phyloP scores from a whole-genome alignment of 2,113 vertebrate species.

The Spea multiplicata region DNA sequence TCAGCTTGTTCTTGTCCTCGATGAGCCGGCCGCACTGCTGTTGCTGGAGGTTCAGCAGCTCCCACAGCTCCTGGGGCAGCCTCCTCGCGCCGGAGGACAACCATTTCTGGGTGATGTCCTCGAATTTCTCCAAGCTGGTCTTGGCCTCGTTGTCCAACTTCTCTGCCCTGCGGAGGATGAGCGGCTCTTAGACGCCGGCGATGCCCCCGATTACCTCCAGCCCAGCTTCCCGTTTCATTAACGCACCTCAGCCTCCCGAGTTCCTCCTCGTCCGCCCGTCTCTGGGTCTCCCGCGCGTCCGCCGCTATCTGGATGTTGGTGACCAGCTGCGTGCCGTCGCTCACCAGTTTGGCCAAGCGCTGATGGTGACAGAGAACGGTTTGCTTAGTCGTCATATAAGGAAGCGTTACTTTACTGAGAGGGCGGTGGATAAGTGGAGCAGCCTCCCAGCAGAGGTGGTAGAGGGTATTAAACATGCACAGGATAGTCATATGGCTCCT shows the following conservation, averaged over 20 bases:
- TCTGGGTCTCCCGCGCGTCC: constrained; percentile 67
- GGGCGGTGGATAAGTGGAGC: too few species aligned
- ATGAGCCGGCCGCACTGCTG: constrained; percentile 65
- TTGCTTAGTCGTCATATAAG: background rate
- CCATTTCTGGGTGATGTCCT: constrained; percentile 74
- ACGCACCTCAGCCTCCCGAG: constrained; percentile 68
- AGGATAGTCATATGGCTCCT: too few species aligned
- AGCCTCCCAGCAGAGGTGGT: too few species aligned
- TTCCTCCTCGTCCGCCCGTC: constrained; percentile 66
- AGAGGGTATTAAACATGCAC: too few species aligned
- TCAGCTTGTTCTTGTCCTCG: constrained; percentile 78
- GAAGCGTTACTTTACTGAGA: too few species aligned
- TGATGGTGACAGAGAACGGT: constrained; percentile 39
- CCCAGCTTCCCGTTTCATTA: too few species aligned
- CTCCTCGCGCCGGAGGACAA: constrained; percentile 52
- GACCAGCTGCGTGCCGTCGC: constrained; percentile 66
- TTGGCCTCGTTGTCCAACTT: constrained; percentile 58
- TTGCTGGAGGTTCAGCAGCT: constrained; percentile 71
- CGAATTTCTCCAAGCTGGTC: constrained; percentile 67
- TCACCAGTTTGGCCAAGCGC: constrained; percentile 68
- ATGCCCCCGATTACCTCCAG: background rate
- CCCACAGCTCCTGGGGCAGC: constrained; percentile 71
- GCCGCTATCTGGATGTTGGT: constrained; percentile 74
- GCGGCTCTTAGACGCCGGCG: too few species aligned
- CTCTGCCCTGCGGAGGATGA: constrained; percentile 54